Percentiles rank a stretch among this genome's conserved stretches.
Evolutionary conservation across 2,888 invertebrate species (phyloP).

Genomic region (Drosophila differens): DNA sequence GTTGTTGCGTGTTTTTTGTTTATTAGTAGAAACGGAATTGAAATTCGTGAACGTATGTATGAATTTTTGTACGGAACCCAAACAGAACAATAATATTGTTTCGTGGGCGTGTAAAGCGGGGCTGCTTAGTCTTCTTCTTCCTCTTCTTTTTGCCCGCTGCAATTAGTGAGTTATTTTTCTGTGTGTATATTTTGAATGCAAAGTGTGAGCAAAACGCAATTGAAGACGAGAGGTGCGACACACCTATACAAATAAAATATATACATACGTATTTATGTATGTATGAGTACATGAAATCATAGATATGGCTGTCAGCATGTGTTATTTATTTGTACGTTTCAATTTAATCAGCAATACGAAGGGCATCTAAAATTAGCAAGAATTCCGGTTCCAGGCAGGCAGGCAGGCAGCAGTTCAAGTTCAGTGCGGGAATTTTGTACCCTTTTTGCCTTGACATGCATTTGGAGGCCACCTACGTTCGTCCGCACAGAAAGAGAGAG

Average conservation of each 20-base stretch:
- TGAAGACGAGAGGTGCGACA: slow-evolving; percentile 48
- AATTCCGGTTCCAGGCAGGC: slow-evolving; percentile 54
- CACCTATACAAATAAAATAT: slow-evolving; percentile 15
- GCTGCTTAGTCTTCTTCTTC: slow-evolving; percentile 17
- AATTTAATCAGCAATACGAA: slow-evolving; percentile 60
- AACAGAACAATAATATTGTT: slow-evolving; percentile 44
- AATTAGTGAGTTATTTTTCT: slow-evolving; percentile 13
- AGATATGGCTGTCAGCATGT: slow-evolving; percentile 3
- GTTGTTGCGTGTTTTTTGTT: slow-evolving; percentile 60
- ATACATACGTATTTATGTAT: slow-evolving; percentile 9
- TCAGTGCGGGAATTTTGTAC: slow-evolving; percentile 49
- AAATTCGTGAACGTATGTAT: slow-evolving; percentile 53
- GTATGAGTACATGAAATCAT: background rate
- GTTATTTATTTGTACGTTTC: slow-evolving; percentile 36
- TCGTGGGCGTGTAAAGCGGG: slow-evolving; percentile 62
- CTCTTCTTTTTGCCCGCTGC: slow-evolving; percentile 2
- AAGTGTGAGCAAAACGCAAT: slow-evolving; percentile 49
- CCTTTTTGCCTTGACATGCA: slow-evolving; percentile 69
- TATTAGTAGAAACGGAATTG: slow-evolving; percentile 74
- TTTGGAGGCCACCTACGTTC: slow-evolving; percentile 49
- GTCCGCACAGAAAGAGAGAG: slow-evolving; percentile 16
- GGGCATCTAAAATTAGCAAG: slow-evolving; percentile 68
- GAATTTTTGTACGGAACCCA: slow-evolving; percentile 67
- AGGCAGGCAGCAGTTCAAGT: slow-evolving; percentile 58
- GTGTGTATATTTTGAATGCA: slow-evolving; percentile 29